Percentiles rank a stretch among this genome's conserved stretches.
Evolutionary conservation across 2,113 vertebrate species (phyloP).

Genomic region (Anseranas semipalmata): DNA sequence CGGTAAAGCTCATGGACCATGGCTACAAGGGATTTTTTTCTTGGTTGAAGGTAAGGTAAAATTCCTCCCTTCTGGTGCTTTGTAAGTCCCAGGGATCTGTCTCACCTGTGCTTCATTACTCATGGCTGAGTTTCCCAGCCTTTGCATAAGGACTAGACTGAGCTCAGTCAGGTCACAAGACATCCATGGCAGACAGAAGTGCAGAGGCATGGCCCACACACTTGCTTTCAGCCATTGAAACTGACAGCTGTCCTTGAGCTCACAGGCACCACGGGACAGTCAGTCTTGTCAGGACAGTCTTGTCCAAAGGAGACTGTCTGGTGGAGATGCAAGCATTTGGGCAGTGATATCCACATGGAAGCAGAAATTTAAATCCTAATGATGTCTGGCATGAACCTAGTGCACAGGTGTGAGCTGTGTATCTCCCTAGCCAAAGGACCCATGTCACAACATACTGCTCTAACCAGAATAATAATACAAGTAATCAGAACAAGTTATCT

Average conservation of each 20-base stretch:
- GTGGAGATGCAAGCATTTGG: background rate
- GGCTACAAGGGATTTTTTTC: background rate
- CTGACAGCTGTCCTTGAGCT: background rate
- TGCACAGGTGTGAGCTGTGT: background rate
- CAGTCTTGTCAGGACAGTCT: background rate
- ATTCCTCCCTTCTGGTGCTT: background rate
- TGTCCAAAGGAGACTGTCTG: background rate
- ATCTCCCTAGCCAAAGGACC: background rate
- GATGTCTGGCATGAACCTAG: background rate
- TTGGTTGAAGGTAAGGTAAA: background rate
- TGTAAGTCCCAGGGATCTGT: background rate
- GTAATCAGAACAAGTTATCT: background rate
- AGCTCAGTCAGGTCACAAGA: background rate
- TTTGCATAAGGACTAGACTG: background rate
- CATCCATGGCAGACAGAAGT: background rate
- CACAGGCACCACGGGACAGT: background rate
- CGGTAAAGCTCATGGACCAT: background rate
- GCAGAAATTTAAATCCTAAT: background rate
- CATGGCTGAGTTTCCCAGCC: background rate
- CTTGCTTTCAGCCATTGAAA: background rate
- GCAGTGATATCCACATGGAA: accelerated
- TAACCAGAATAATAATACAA: background rate
- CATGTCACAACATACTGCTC: accelerated
- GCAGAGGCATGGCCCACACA: background rate
- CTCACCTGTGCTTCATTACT: accelerated